Conservation (phyloP, 2,797 vertebrate species). For the Neosilurus hyrtlii region DNA sequence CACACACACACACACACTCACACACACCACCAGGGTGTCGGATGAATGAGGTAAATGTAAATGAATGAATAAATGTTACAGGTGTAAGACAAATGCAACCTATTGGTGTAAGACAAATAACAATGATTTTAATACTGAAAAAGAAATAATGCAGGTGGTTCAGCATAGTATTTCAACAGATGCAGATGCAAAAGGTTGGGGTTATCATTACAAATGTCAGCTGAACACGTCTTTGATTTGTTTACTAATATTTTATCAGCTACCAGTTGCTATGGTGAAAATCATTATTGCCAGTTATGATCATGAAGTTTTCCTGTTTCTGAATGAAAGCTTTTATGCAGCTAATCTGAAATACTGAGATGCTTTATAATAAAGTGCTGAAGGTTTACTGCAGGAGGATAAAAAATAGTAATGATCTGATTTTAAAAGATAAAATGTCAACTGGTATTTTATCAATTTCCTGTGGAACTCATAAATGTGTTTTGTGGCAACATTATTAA, state of each 20-base stretch:
- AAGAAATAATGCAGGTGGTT: no score
- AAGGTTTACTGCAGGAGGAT: neutral
- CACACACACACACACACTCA: no score
- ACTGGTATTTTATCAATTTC: neutral
- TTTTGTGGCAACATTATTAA: neutral
- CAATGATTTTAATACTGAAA: no score
- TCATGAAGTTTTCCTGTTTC: neutral
- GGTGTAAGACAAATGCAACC: neutral
- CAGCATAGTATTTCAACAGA: no score
- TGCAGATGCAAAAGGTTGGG: neutral
- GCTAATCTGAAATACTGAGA: neutral
- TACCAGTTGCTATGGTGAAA: neutral
- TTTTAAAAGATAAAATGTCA: neutral
- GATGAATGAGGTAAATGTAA: no score
- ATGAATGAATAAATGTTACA: no score
- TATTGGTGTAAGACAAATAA: neutral
- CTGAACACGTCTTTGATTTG: neutral
- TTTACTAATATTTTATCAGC: neutral
- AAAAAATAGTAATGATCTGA: neutral
- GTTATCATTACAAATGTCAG: conserved; percentile 18
- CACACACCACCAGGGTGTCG: no score
- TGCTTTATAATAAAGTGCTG: neutral
- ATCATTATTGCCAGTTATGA: neutral
- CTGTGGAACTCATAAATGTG: neutral
- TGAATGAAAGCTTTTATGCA: neutral